Evolutionary conservation across 2,113 vertebrate species (phyloP).

Genomic region (Lamprotornis superbus): DNA sequence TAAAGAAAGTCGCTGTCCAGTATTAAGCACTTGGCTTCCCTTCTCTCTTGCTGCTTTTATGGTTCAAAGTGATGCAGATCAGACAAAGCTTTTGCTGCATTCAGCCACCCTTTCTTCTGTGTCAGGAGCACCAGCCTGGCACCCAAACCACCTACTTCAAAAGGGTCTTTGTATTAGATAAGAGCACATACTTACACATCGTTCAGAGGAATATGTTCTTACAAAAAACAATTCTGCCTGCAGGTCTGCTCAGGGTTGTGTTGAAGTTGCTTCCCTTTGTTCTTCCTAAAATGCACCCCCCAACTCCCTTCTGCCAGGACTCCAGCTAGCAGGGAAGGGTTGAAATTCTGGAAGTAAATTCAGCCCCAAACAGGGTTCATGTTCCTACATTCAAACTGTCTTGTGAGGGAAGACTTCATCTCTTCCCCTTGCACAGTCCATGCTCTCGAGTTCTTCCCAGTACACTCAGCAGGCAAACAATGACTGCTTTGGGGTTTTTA

Average conservation of each 20-base stretch:
- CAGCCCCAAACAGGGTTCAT: neutral
- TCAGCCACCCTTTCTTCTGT: neutral
- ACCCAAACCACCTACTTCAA: conserved; percentile 12
- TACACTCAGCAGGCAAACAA: neutral
- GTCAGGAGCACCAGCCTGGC: neutral
- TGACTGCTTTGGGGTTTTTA: neutral
- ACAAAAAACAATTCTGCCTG: neutral
- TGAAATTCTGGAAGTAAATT: neutral
- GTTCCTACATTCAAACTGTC: neutral
- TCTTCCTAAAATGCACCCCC: neutral
- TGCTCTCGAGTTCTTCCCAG: neutral
- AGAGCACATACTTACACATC: conserved; percentile 17
- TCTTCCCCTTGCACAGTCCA: neutral
- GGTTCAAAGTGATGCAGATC: conserved; percentile 2
- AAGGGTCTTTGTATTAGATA: neutral
- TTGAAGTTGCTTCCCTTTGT: conserved; percentile 23
- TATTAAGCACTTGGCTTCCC: neutral
- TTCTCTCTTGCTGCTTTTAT: neutral
- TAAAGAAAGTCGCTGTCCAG: conserved; percentile 6
- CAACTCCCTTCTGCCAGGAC: neutral
- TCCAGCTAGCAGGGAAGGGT: neutral
- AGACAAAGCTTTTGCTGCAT: neutral
- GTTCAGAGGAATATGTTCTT: neutral
- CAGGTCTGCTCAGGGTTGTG: neutral
- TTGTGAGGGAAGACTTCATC: neutral